Percentiles rank a stretch among this genome's conserved stretches.
These are phyloP conservation scores for Artibeus jamaicensis DNA, from an alignment of 2,797 vertebrate species.

Conservation along the genomic window DNA sequence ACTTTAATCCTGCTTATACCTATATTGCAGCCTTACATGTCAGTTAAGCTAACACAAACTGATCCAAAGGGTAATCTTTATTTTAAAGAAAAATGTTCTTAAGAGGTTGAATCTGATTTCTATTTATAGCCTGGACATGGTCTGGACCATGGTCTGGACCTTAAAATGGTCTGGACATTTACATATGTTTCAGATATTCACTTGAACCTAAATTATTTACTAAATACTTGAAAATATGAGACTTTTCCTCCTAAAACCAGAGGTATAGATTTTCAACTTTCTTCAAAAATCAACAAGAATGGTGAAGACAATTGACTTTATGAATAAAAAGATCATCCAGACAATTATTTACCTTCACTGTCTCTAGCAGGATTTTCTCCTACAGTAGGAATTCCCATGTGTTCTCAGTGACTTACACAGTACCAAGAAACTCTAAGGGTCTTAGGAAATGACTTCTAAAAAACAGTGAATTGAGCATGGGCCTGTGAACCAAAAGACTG, in stretches of 20 bases:
- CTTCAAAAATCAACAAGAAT: neutral
- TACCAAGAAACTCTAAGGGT: neutral
- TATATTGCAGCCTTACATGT: neutral
- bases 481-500: no score
- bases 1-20: conserved; percentile 7
- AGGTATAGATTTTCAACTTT: neutral
- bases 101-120: conserved; percentile 7
- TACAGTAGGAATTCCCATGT: neutral
- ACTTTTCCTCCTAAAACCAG: conserved; percentile 12
- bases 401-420: neutral
- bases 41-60: neutral
- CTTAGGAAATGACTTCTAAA: conserved; percentile 16
- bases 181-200: conserved; percentile 6
- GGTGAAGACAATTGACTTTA: neutral
- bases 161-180: neutral
- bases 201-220: conserved; percentile 2
- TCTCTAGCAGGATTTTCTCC: neutral
- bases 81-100: conserved; percentile 1
- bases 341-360: neutral
- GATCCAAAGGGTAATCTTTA: conserved; percentile 7
- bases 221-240: conserved; percentile 43
- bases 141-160: no score
- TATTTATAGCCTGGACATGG: no score
- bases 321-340: neutral
- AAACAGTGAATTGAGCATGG: no score